phyloP scores from a whole-genome alignment of 2,113 vertebrate genomes.

The Butorides virescens region DNA sequence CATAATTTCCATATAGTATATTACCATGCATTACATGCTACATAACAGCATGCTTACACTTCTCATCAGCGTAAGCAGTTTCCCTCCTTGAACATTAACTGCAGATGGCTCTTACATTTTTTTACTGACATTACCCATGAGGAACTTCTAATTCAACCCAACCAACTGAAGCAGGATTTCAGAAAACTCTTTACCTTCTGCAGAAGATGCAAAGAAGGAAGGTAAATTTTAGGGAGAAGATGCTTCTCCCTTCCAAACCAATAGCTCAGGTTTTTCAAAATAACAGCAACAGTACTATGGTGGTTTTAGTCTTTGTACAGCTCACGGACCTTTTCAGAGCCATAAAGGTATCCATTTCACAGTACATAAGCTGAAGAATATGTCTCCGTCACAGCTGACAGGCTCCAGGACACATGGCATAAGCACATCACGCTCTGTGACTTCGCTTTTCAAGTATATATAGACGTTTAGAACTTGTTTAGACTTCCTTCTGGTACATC shows the following conservation, averaged over 20 bases:
- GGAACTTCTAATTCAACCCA: background rate
- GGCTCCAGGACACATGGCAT: background rate
- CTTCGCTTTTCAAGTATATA: background rate
- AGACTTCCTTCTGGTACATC: background rate
- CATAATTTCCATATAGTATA: background rate
- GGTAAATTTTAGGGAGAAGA: background rate
- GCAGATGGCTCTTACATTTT: background rate
- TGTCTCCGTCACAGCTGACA: background rate
- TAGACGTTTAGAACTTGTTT: background rate
- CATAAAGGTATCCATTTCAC: background rate
- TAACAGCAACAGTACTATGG: background rate
- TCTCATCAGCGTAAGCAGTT: background rate
- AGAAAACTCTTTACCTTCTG: background rate
- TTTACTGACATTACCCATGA: background rate
- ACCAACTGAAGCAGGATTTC: background rate
- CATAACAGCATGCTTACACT: background rate
- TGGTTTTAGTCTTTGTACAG: background rate
- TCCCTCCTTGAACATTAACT: background rate
- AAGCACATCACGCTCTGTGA: background rate
- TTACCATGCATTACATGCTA: background rate
- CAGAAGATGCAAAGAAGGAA: background rate
- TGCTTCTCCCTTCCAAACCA: background rate
- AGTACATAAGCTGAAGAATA: background rate
- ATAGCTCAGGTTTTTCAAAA: background rate
- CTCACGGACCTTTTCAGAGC: background rate